A percentile compares a stretch with the other conserved stretches of the same genome.
These are phyloP conservation scores for Parazoanthus darwini DNA, from an alignment of 92 coral and sea anemone species.

Conservation along the genomic window DNA sequence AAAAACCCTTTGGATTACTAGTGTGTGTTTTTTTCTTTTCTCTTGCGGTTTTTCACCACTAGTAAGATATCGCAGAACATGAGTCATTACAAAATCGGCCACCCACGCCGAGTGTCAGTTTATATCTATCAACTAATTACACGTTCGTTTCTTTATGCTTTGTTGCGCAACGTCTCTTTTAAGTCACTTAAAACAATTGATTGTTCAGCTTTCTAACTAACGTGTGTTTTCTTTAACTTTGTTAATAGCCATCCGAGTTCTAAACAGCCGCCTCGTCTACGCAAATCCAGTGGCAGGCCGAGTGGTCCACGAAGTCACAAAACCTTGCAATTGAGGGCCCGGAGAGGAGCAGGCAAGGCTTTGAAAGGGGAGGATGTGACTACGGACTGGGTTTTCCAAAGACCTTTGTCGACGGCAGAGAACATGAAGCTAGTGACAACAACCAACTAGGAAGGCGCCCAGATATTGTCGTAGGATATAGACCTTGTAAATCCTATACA, in stretches of 20 bases:
- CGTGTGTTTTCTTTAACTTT: neutral
- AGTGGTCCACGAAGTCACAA: slow-evolving; percentile 94
- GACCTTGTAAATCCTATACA: neutral
- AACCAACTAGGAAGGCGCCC: slow-evolving; percentile 93
- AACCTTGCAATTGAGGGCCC: slow-evolving; percentile 89
- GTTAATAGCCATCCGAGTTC: slow-evolving; percentile 69
- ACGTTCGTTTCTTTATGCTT: neutral
- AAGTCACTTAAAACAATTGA: neutral
- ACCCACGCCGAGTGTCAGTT: neutral
- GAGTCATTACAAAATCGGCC: neutral
- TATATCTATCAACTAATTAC: neutral
- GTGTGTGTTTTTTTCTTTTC: no score
- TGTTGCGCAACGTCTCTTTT: neutral
- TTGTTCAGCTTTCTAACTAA: neutral
- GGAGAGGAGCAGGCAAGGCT: slow-evolving; percentile 80
- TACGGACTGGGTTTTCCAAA: slow-evolving; percentile 89
- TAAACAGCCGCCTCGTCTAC: slow-evolving; percentile 82
- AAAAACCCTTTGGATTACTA: no score
- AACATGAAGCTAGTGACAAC: slow-evolving; percentile 91
- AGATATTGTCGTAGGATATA: slow-evolving; percentile 10
- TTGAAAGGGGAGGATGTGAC: slow-evolving; percentile 96
- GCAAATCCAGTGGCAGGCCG: slow-evolving; percentile 52
- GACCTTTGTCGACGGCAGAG: slow-evolving; percentile 90
- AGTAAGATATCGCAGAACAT: neutral
- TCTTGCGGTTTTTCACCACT: no score